These are phyloP conservation scores for Leucania comma DNA, from an alignment of 2,888 invertebrate genomes.

Conservation along the genomic window DNA sequence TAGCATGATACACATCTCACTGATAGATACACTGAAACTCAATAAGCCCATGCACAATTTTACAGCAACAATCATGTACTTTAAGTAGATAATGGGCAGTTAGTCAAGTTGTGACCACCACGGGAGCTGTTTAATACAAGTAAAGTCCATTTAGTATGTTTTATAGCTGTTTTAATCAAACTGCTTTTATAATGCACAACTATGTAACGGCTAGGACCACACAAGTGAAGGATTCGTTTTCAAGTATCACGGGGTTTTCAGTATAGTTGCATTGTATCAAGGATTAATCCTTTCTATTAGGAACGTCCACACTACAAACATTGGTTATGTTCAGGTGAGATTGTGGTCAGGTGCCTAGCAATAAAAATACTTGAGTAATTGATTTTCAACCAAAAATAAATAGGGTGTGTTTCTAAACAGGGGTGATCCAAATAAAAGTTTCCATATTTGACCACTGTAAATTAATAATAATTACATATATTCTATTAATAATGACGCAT, in stretches of 20 bases:
- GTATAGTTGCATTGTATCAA: conserved; percentile 62
- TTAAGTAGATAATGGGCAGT: conserved; percentile 45
- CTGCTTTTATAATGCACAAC: conserved; percentile 40
- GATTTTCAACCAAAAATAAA: no score
- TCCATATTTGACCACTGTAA: no score
- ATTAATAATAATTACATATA: no score
- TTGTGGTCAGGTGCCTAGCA: no score
- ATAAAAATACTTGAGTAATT: no score
- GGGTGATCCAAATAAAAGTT: no score
- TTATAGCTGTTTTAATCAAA: conserved; percentile 52
- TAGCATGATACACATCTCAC: no score
- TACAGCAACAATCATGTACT: conserved; percentile 50
- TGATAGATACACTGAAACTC: conserved; percentile 12
- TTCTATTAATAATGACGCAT: no score
- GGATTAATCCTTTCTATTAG: no score
- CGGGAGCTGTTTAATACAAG: conserved; percentile 61
- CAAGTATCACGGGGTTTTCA: neutral
- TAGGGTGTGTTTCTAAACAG: no score
- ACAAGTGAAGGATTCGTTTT: conserved; percentile 14
- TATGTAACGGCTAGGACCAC: conserved; percentile 36
- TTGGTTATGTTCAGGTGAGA: no score
- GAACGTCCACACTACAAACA: no score
- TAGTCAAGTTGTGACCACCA: conserved; percentile 60
- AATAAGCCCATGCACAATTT: conserved; percentile 53
- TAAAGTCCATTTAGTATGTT: conserved; percentile 63